Conservation (phyloP, 2,113 vertebrate genomes). For the Platanista minor region DNA sequence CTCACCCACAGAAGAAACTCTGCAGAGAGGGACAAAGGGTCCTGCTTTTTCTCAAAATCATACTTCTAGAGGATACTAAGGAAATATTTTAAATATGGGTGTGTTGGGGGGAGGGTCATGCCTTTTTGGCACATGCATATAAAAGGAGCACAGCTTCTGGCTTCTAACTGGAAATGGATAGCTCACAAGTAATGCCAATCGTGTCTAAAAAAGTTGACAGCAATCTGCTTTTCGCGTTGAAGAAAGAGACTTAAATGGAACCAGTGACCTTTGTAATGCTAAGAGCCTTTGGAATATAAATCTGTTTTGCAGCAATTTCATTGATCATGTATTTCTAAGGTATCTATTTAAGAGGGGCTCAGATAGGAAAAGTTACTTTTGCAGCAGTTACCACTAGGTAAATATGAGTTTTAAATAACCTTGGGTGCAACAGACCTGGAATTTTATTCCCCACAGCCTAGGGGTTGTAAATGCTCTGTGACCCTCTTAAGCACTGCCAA, state of each 20-base stretch:
- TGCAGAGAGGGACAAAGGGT: neutral
- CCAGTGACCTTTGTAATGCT: neutral
- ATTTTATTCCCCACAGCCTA: conserved; percentile 66
- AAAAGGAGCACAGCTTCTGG: neutral
- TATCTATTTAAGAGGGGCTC: conserved; percentile 19
- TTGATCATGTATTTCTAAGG: conserved; percentile 41
- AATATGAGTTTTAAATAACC: conserved; percentile 69
- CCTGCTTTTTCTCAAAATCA: neutral
- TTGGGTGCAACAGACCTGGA: conserved; percentile 63
- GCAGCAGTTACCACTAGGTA: conserved; percentile 52
- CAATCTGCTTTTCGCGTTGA: neutral
- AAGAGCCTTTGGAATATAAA: neutral
- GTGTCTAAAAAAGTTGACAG: neutral
- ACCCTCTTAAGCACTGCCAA: conserved; percentile 75
- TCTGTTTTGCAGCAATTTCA: conserved; percentile 41
- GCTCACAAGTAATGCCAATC: neutral
- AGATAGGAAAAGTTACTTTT: conserved; percentile 58
- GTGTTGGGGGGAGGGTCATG: too few species aligned
- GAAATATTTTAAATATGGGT: neutral
- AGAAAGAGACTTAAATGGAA: conserved; percentile 32
- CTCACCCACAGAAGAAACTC: neutral
- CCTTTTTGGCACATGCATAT: neutral
- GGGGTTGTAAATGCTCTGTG: conserved; percentile 70
- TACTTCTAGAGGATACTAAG: neutral
- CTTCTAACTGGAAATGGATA: neutral